These are phyloP conservation scores for Apis dorsata DNA, from an alignment of 1,140 invertebrate genomes.

Conservation along the genomic window DNA sequence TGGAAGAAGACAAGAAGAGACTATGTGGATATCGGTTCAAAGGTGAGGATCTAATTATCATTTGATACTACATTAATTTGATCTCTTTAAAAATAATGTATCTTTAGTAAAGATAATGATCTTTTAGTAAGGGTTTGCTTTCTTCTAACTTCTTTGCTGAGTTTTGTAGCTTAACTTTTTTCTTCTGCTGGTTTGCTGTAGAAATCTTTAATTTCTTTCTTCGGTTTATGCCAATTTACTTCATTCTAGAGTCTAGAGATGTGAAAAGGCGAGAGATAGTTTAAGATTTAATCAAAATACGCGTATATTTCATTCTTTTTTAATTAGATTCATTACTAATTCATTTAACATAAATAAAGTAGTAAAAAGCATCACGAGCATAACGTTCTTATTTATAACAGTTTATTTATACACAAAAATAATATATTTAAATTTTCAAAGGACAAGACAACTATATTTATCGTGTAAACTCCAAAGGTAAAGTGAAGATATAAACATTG, in stretches of 20 bases:
- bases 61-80: constrained; percentile 40
- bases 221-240: constrained; percentile 28
- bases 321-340: not conserved
- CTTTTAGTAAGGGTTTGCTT: constrained; percentile 59
- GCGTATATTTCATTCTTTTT: not conserved
- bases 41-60: constrained; percentile 54
- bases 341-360: constrained; percentile 10
- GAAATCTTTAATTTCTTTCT: constrained; percentile 27
- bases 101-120: constrained; percentile 35
- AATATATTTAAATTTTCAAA: constrained; percentile 2
- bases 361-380: not conserved
- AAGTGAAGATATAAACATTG: not conserved
- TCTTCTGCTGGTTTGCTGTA: constrained; percentile 51
- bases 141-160: constrained; percentile 53
- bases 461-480: constrained; percentile 18
- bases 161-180: constrained; percentile 57
- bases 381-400: constrained; percentile 13
- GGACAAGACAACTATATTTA: not conserved
- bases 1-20: constrained; percentile 42
- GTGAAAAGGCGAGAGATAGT: not conserved
- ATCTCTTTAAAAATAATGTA: constrained; percentile 43
- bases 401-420: constrained; percentile 1
- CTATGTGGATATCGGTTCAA: constrained; percentile 15
- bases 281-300: not conserved
- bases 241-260: constrained; percentile 20